Evolutionary conservation across 1,140 invertebrate species (phyloP), one percentile per base, ranked within the genome.

Genomic region (Glossosoma conforme): DNA sequence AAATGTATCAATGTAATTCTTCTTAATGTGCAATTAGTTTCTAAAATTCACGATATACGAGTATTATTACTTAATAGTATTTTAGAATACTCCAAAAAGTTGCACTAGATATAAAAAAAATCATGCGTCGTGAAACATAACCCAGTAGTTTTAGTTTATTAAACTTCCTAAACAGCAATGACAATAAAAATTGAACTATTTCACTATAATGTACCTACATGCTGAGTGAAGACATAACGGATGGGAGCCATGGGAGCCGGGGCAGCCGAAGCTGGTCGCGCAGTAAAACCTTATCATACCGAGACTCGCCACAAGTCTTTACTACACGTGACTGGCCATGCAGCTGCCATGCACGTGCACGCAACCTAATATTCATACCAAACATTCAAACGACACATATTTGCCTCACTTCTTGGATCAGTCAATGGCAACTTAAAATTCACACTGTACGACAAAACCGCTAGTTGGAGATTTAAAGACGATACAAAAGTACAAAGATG

Each of bases 401-500:
- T 45, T 38, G 49, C 55, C 50, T 52, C 36, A 46, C 48, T 56
- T 32, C 43, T 22, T 52, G 45, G 44, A 58, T 58, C 56, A 58
- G 56, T 58, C 56, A 54, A 52, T 50, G 56, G 51, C 46, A 53
- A 53, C 45, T 45, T 53, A 58, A 57, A 43, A 49, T 48, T 50
- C 44, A 49, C 28, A 56, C 48, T 42, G 47, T 37, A 50, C 24
- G 41, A 41, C 24, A 54, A 19, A 42, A 57, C 20, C 44, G 44
- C 36, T 44, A 36, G 37, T 41, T 41, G 48, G 46, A 55, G 47
- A 55, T 44, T 36, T 52, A 24, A 52, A 59, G 44, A 49, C 36
- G 47, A 59, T 59, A 54, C 42, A 59, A 52, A 59, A 55, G 50
- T 52, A 55, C 37, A 59, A 55, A 59, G 42, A 59, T 51, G 48